Conservation (phyloP, 2,797 vertebrate genomes). For the Spinibarbus caldwelli region DNA sequence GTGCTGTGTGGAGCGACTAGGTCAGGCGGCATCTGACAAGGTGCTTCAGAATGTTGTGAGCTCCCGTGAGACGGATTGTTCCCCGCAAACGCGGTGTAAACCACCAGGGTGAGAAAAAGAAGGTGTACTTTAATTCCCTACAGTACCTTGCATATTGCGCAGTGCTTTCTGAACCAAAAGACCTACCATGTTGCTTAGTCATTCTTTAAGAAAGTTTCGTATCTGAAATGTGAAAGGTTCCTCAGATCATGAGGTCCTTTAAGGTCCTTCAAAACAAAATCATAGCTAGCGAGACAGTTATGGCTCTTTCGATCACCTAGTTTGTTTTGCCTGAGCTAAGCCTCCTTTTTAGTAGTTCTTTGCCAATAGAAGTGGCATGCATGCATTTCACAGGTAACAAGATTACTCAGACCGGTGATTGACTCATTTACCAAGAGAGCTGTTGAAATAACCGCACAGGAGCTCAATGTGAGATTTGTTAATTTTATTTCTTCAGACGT, state of each 20-base stretch:
- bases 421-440: constrained; percentile 89
- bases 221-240: not conserved
- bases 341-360: constrained; percentile 83
- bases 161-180: constrained; percentile 1
- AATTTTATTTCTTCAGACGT: constrained; percentile 93
- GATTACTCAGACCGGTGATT: constrained; percentile 95
- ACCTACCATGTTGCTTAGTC: not conserved
- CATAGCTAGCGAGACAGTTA: constrained; percentile 11
- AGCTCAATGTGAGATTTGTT: constrained; percentile 82
- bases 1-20: constrained; percentile 71
- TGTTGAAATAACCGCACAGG: constrained; percentile 87
- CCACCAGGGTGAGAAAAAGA: constrained; percentile 60
- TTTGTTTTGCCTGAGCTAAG: constrained; percentile 57
- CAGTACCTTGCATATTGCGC: not conserved
- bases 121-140: constrained; percentile 57
- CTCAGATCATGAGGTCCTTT: not conserved
- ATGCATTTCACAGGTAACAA: constrained; percentile 95
- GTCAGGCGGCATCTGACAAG: constrained; percentile 80
- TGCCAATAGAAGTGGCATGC: constrained; percentile 91
- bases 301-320: constrained; percentile 28
- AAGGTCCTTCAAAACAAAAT: constrained; percentile 30
- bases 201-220: not conserved
- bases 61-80: constrained; percentile 84
- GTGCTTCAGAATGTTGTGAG: constrained; percentile 85
- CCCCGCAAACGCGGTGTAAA: constrained; percentile 77